Conservation (phyloP, 1,140 invertebrate genomes). For the Drosophila suzukii region DNA sequence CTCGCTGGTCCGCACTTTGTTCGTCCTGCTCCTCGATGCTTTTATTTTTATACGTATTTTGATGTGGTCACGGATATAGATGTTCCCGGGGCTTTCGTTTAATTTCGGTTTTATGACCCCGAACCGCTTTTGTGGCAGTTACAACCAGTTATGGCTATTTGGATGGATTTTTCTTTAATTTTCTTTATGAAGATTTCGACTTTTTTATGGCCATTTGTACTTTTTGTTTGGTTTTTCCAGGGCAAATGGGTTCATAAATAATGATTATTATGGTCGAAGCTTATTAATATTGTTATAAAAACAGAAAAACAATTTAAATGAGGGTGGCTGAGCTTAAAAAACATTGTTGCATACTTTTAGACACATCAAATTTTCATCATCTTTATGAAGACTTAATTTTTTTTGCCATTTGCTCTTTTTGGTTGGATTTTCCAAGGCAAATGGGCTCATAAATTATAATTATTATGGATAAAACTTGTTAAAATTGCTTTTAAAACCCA, state of each 20-base stretch:
- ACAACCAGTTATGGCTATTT: slow-evolving; percentile 4
- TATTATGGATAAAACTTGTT: too few relatives aligned
- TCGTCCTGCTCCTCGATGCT: slow-evolving; percentile 11
- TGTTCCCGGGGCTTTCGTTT: background rate
- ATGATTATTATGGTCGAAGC: too few relatives aligned
- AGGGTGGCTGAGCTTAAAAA: too few relatives aligned
- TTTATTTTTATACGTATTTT: slow-evolving; percentile 19
- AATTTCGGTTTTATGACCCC: slow-evolving; percentile 12
- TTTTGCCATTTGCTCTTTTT: background rate
- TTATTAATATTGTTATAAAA: too few relatives aligned
- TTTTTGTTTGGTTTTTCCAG: background rate
- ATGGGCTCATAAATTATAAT: too few relatives aligned
- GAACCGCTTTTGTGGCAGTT: background rate
- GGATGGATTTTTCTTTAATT: background rate
- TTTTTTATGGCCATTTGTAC: background rate
- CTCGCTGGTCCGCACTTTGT: slow-evolving; percentile 11
- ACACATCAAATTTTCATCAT: background rate
- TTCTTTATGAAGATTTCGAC: background rate
- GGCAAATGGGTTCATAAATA: too few relatives aligned
- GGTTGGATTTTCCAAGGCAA: too few relatives aligned
- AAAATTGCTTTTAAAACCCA: too few relatives aligned
- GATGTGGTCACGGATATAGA: slow-evolving; percentile 22
- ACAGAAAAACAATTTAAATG: too few relatives aligned
- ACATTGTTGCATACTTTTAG: too few relatives aligned
- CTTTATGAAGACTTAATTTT: background rate